Evolutionary conservation across 23 tunicate genomes (phyloP).

Genomic region (Corella eumyota): DNA sequence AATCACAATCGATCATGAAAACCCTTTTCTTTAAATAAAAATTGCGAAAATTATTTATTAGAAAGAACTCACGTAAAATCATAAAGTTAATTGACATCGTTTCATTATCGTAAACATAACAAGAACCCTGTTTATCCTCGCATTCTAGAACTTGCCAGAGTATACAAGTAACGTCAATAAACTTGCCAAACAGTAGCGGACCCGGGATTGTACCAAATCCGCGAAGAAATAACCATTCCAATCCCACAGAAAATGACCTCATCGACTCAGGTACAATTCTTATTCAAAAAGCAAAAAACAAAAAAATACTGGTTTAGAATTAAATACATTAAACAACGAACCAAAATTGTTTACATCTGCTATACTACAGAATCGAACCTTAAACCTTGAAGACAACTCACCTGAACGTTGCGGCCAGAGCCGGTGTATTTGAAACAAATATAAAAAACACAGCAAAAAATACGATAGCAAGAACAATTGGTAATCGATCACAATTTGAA

Average conservation of each 20-base stretch:
- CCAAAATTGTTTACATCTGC: too few relatives aligned
- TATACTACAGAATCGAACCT: neutral
- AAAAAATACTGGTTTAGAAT: too few relatives aligned
- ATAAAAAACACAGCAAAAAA: conserved; percentile 69
- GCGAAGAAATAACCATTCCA: conserved; percentile 82
- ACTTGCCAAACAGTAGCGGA: conserved; percentile 66
- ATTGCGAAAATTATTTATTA: neutral
- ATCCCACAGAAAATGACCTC: conserved; percentile 83
- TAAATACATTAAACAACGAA: too few relatives aligned
- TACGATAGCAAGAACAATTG: conserved; percentile 53
- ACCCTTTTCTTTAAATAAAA: neutral
- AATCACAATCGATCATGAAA: too few relatives aligned
- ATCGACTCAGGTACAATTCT: conserved; percentile 71
- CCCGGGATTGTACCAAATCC: conserved; percentile 90
- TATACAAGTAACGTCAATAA: conserved; percentile 70
- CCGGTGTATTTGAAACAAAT: conserved; percentile 85
- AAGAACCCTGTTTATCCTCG: conserved; percentile 49
- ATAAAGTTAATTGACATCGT: conserved; percentile 62
- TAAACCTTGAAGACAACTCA: conserved; percentile 5
- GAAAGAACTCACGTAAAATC: conserved; percentile 37
- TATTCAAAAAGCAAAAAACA: too few relatives aligned
- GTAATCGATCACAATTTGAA: conserved; percentile 29
- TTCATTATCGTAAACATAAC: conserved; percentile 74
- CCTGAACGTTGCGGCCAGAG: conserved; percentile 83
- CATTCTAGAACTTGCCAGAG: conserved; percentile 71